Conservation (phyloP, 2,797 vertebrate genomes). For the Coilia nasus region DNA sequence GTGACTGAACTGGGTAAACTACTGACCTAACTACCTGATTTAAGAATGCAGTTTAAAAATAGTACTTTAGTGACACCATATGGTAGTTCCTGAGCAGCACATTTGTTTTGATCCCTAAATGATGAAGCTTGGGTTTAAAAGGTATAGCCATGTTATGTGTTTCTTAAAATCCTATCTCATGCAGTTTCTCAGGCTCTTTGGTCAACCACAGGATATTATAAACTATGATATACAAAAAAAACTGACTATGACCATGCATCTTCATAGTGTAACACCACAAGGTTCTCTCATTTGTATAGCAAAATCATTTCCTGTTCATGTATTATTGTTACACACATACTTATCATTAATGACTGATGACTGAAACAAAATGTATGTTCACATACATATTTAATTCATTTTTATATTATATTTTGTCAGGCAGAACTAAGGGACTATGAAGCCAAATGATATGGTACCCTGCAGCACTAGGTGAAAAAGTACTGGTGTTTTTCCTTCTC, state of each 20-base stretch:
- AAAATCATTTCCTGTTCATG: not conserved
- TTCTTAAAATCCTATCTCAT: no score
- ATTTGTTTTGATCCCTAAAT: not conserved
- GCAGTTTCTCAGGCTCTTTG: no score
- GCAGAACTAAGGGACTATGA: not conserved
- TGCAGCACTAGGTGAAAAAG: not conserved
- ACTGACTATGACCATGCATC: no score
- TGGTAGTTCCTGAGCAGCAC: not conserved
- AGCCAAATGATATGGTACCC: not conserved
- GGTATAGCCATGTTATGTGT: no score
- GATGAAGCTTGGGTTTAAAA: no score
- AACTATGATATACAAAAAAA: no score
- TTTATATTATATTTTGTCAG: not conserved
- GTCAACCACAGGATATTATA: no score
- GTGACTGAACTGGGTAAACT: not conserved
- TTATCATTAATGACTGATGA: not conserved
- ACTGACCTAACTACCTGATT: not conserved
- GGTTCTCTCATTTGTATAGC: not conserved
- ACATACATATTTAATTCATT: not conserved
- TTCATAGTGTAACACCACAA: no score
- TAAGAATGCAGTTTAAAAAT: not conserved
- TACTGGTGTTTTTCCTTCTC: not conserved
- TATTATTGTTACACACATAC: not conserved
- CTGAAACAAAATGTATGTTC: not conserved
- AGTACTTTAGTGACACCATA: slow-evolving; percentile 1